Evolutionary conservation across 2,888 invertebrate species (phyloP), one percentile per base, ranked within the genome.

Genomic region (Lamellibrachia satsuma): DNA sequence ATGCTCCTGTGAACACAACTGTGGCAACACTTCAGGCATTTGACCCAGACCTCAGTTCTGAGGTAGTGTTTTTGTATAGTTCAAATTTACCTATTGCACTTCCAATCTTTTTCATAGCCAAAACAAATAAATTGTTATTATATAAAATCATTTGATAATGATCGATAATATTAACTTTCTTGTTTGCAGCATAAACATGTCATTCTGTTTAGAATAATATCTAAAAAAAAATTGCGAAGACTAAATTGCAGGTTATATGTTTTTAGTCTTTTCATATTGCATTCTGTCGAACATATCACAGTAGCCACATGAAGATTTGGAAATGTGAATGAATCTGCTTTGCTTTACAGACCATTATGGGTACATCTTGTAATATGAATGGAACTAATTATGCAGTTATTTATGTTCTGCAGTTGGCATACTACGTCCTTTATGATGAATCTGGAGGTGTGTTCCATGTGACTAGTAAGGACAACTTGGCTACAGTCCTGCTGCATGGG

Each of bases 41-140:
- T 9, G 93, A 93, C 91, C 92, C 9, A 15, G 93, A 93, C 91
- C 75, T 57, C 52, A 93, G 57, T 27, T 57, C 90, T 27, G 52
- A 91, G 93, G 93, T 93, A 27, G 52, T 91, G 75, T 15, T 22
- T 75, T 75, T 75, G 22, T 15, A 11, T 11, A 75, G 3, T 4
- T 22, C 4, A 3, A 75, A 22, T 22, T 75, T 75, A 55, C 3
- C 22, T 75, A 6, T 22, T 75, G 75, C 75, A 75, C 75, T 4
- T 75, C 15, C 22, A 22, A 75, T 6, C 22, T 55, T 55, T 75
- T 75, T 75, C 6, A 75, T 22, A 3, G 15, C 22, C 2, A 75
- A n/a, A 11, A 1, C 75, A 75, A 15, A 75, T 22, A 75, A 3
- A 4, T 75, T 75, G 11, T 22, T 75, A 15, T 6, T 75, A 75